These are phyloP conservation scores for Conger conger DNA, from an alignment of 2,113 vertebrate species.

Conservation along the genomic window DNA sequence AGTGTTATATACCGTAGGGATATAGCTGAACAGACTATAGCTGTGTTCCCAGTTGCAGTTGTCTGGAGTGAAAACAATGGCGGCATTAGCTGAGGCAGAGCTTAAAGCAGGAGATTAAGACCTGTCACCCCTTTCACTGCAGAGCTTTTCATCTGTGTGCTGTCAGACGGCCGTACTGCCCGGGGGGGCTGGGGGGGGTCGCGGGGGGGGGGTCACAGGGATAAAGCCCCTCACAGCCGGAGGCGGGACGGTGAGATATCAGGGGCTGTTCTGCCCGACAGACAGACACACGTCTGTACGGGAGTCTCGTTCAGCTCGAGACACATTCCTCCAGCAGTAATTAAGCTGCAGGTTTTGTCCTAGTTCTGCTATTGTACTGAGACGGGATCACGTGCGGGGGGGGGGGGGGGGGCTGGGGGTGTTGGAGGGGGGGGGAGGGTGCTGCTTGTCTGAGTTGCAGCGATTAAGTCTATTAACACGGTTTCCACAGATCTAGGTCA, in stretches of 20 bases:
- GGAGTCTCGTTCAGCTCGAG: too few relatives aligned
- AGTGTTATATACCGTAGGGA: too few relatives aligned
- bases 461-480: slow-evolving; percentile 42
- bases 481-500: slow-evolving; percentile 49
- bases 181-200: too few relatives aligned
- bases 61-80: neutral
- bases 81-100: neutral
- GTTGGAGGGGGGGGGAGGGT: neutral
- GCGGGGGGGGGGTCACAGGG: neutral
- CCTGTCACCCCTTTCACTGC: neutral
- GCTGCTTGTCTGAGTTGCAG: slow-evolving; percentile 41
- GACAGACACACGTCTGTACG: neutral
- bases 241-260: slow-evolving; percentile 2
- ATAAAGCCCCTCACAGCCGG: neutral
- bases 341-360: slow-evolving; percentile 19
- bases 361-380: neutral
- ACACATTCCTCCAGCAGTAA: neutral
- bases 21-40: too few relatives aligned
- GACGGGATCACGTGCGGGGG: neutral
- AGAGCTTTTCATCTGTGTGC: neutral
- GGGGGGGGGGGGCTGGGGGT: too few relatives aligned
- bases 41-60: too few relatives aligned
- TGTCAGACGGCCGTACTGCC: neutral
- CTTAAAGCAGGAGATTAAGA: neutral
- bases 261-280: neutral